phyloP scores from a whole-genome alignment of 1,140 invertebrate species.

The Venustaconcha ellipsiformis region DNA sequence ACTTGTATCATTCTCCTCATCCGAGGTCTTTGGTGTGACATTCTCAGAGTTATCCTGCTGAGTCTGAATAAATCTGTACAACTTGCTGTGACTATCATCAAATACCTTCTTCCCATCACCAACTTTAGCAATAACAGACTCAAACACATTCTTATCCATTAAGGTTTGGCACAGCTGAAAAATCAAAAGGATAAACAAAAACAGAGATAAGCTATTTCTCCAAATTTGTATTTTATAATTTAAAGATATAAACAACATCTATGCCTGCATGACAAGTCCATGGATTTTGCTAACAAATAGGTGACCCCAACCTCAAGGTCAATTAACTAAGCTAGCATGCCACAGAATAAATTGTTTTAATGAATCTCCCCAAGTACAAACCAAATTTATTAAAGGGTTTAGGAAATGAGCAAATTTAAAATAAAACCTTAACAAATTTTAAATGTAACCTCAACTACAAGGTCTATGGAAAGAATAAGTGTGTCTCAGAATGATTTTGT shows the following conservation, averaged over 20 bases:
- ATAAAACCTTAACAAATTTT: neutral
- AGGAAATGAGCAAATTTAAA: too few relatives aligned
- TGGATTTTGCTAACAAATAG: neutral
- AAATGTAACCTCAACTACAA: neutral
- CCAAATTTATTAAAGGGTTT: too few relatives aligned
- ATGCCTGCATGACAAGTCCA: neutral
- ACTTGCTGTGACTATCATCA: slow-evolving; percentile 64
- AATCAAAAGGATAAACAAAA: slow-evolving; percentile 8
- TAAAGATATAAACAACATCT: neutral
- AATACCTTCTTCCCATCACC: slow-evolving; percentile 53
- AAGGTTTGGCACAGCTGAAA: slow-evolving; percentile 66
- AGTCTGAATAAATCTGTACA: slow-evolving; percentile 58
- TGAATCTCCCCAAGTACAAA: too few relatives aligned
- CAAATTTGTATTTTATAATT: neutral
- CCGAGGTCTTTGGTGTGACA: slow-evolving; percentile 11
- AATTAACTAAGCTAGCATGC: neutral
- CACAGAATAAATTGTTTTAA: too few relatives aligned
- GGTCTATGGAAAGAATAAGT: too few relatives aligned
- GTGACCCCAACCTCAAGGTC: neutral
- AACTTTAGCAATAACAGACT: slow-evolving; percentile 43
- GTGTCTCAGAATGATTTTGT: too few relatives aligned
- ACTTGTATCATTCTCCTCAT: slow-evolving; percentile 25
- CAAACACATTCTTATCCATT: slow-evolving; percentile 63
- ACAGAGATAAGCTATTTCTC: neutral
- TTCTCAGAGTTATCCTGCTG: slow-evolving; percentile 38